Conservation (phyloP, 2,888 invertebrate species). For the Theodoxus fluviatilis region DNA sequence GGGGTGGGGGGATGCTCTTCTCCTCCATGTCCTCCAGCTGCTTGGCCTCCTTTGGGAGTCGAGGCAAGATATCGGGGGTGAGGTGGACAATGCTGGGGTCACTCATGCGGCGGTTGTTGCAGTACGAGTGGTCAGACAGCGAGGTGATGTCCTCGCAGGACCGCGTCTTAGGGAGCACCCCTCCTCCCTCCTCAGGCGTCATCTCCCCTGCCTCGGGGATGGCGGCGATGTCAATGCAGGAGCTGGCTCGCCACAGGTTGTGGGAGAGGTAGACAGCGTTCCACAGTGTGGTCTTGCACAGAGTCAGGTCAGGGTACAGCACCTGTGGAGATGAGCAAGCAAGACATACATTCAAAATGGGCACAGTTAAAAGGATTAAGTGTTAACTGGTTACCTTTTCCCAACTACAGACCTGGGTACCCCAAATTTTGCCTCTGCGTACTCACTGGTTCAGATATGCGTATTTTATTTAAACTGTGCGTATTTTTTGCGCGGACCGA, state of each 20-base stretch:
- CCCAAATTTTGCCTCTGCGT: too few species aligned
- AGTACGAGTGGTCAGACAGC: conserved; percentile 67
- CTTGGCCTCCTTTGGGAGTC: conserved; percentile 29
- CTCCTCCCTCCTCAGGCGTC: conserved; percentile 47
- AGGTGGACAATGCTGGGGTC: conserved; percentile 76
- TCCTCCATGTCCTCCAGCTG: too few species aligned
- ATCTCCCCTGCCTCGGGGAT: conserved; percentile 25
- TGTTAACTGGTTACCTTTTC: too few species aligned
- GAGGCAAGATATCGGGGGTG: conserved; percentile 23
- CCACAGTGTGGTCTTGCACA: conserved; percentile 85
- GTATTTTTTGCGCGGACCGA: too few species aligned
- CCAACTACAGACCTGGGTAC: too few species aligned
- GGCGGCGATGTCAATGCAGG: too few species aligned
- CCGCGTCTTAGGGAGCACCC: conserved; percentile 73
- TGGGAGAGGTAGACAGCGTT: conserved; percentile 81
- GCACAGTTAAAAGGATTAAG: too few species aligned
- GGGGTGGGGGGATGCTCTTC: too few species aligned
- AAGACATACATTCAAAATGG: too few species aligned
- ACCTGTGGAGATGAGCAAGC: too few species aligned
- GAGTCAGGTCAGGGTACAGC: conserved; percentile 84
- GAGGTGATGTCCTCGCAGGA: conserved; percentile 85
- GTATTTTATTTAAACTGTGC: too few species aligned
- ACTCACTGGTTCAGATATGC: too few species aligned
- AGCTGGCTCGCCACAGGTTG: conserved; percentile 44
- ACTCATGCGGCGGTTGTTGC: conserved; percentile 77